A percentile compares a stretch with the other conserved stretches of the same genome.
Evolutionary conservation across 2,888 invertebrate species (phyloP).

Genomic region (Oasisia sp.): DNA sequence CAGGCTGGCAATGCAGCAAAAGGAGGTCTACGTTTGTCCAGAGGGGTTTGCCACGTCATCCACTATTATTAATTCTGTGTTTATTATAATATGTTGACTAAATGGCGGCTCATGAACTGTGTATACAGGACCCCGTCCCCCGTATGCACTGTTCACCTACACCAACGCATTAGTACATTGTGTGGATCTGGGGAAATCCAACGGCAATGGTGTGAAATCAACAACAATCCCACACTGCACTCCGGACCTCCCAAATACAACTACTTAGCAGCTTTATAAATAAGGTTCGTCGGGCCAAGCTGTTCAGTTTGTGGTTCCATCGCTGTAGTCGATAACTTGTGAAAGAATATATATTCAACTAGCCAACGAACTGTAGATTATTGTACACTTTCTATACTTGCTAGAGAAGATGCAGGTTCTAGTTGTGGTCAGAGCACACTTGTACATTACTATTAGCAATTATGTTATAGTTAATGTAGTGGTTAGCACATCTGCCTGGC

Average conservation of each 20-base stretch:
- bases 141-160: too few relatives aligned
- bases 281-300: neutral
- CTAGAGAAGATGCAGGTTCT: neutral
- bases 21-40: neutral
- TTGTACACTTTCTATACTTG: neutral
- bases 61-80: neutral
- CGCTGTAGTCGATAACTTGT: neutral
- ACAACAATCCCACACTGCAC: neutral
- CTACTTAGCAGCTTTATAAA: neutral
- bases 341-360: neutral
- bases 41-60: neutral
- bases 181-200: too few relatives aligned
- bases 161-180: too few relatives aligned
- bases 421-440: neutral
- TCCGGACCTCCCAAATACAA: neutral
- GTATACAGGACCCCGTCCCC: neutral
- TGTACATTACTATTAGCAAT: too few relatives aligned
- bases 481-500: too few relatives aligned
- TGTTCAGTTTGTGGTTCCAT: neutral
- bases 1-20: neutral
- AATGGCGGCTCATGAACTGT: neutral
- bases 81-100: too few relatives aligned
- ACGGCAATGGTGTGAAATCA: too few relatives aligned
- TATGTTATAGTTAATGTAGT: too few relatives aligned
- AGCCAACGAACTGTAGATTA: neutral